Evolutionary conservation across 1,140 invertebrate genomes (phyloP), one percentile per base, ranked within the genome.

Genomic region (Helicoverpa zea): DNA sequence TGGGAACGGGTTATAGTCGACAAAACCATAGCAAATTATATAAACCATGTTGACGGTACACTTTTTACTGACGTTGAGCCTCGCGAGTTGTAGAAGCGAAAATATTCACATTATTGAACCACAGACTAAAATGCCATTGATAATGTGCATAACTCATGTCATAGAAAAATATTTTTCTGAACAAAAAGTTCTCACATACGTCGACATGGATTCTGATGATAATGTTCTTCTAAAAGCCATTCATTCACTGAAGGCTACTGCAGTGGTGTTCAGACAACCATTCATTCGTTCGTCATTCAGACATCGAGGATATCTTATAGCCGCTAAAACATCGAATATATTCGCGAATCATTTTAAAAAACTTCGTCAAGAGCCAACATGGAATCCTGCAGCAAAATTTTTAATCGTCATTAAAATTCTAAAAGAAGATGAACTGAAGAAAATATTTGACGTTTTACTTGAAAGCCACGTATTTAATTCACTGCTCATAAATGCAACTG

Each of bases 371-470:
- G 73, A 86, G 10, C 2, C 35, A 9, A 56, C 43, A 2, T 89
- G 89, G 88, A 85, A 80, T 72, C 86, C 88, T 13, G 56, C 59
- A 7, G 61, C 75, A 10, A 51, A 54, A 49, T 82, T 86, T 23
- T 47, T 89, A 10, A 84, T 90, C 49, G 54, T 88, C 4, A 56
- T 89, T 18, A 56, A 64, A 43, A 43, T 75, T 16, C 51, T 85
- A 0, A 47, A 63, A 2, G 30, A 56, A 16, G 14, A 51, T 1
- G 73, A 88, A 29, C 77, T 88, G 3, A 66, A 23, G 11, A 18
- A 61, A 16, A 80, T 90, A n/a, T 90, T 91, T 80, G 76, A 90
- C 73, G 13, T 58, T 13, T 35, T 83, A 13, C 30, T 83, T 18
- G 43, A 58, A 13, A 43, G 13, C 47, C 64, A 58, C n/a, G 78